phyloP scores from a whole-genome alignment of 2,888 invertebrate species.

The Tetragonula carbonaria region DNA sequence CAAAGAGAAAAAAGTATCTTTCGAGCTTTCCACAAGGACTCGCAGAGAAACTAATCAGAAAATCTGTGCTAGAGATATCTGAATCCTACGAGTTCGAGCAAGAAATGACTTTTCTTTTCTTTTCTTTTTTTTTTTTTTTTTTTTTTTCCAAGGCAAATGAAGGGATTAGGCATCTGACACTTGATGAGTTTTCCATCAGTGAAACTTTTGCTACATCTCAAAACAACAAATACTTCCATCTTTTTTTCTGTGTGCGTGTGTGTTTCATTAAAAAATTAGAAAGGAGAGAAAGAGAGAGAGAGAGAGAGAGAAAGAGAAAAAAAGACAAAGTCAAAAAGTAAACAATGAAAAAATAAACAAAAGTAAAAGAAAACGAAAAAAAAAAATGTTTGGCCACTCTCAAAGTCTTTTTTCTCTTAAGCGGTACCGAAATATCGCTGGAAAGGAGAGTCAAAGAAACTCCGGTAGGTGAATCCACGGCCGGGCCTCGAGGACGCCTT shows the following conservation, averaged over 20 bases:
- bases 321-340: constrained; percentile 4
- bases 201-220: background rate
- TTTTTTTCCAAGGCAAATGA: constrained; percentile 2
- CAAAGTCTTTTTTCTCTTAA: constrained; percentile 68
- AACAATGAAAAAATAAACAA: constrained; percentile 31
- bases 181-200: background rate
- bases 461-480: constrained; percentile 90
- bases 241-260: background rate
- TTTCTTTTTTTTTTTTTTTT: too few relatives aligned
- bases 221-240: background rate
- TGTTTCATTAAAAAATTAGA: background rate
- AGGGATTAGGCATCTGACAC: constrained; percentile 6
- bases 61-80: constrained; percentile 3
- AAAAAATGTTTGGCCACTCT: constrained; percentile 68
- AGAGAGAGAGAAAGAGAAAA: background rate
- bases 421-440: constrained; percentile 93
- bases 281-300: background rate
- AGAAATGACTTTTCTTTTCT: background rate
- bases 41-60: constrained; percentile 8
- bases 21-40: constrained; percentile 23
- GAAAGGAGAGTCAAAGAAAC: constrained; percentile 94
- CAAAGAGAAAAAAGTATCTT: constrained; percentile 56
- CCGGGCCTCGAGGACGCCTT: constrained; percentile 83
- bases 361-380: constrained; percentile 42
- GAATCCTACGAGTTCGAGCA: constrained; percentile 12